A percentile compares a stretch with the other conserved stretches of the same genome.
These are phyloP conservation scores for Ips nitidus DNA, from an alignment of 1,140 invertebrate species.

Conservation along the genomic window DNA sequence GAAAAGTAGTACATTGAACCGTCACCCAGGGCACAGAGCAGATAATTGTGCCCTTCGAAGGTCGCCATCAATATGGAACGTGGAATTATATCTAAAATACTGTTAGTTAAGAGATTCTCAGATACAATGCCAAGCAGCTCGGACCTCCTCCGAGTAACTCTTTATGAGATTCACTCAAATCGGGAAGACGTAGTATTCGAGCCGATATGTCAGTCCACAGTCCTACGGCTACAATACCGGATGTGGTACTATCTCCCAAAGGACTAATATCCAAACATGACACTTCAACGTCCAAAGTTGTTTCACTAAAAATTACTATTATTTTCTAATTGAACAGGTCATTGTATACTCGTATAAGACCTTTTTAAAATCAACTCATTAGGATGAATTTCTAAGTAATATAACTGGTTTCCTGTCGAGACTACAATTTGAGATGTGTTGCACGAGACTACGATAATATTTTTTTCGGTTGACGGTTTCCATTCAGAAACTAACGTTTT, in stretches of 20 bases:
- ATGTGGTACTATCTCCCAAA: slow-evolving; percentile 63
- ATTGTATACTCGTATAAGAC: slow-evolving; percentile 17
- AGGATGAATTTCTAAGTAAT: slow-evolving; percentile 81
- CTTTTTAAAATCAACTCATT: slow-evolving; percentile 67
- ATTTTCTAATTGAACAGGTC: neutral
- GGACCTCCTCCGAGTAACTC: slow-evolving; percentile 85
- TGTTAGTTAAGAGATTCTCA: no score
- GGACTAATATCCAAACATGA: slow-evolving; percentile 95
- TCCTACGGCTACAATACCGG: slow-evolving; percentile 86
- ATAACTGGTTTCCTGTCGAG: slow-evolving; percentile 85
- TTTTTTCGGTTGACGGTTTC: slow-evolving; percentile 72
- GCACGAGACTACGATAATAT: slow-evolving; percentile 87
- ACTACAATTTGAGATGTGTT: slow-evolving; percentile 83
- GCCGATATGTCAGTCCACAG: slow-evolving; percentile 98
- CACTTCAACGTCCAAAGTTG: slow-evolving; percentile 86
- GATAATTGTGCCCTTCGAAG: slow-evolving; percentile 90
- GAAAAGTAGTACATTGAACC: slow-evolving; percentile 97
- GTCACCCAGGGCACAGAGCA: slow-evolving; percentile 93
- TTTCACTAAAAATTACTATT: slow-evolving; percentile 54
- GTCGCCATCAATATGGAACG: slow-evolving; percentile 92
- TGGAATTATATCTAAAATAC: slow-evolving; percentile 83
- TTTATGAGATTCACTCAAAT: slow-evolving; percentile 75
- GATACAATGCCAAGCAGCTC: no score
- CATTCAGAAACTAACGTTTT: slow-evolving; percentile 76
- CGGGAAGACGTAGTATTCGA: slow-evolving; percentile 77